phyloP scores from a whole-genome alignment of 2,113 vertebrate genomes.

The Syngnathus floridae region DNA sequence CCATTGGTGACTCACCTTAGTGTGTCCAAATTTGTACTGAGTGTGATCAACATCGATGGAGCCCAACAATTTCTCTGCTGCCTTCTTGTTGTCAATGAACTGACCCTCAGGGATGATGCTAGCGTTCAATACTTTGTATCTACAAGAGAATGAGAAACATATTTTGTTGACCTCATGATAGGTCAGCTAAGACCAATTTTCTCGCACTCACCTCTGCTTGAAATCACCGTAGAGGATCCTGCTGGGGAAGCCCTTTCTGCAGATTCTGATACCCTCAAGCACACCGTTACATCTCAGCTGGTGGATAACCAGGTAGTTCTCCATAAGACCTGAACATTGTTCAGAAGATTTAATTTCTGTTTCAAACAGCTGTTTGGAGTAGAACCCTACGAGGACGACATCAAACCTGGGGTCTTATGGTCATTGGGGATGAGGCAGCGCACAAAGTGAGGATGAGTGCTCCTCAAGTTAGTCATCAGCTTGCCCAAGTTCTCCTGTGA shows the following conservation, averaged over 20 bases:
- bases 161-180: not conserved
- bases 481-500: constrained; percentile 53
- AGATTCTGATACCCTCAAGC: constrained; percentile 61
- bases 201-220: constrained; percentile 69
- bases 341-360: not conserved
- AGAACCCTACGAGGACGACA: not conserved
- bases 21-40: constrained; percentile 86
- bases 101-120: constrained; percentile 79
- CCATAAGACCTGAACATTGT: constrained; percentile 45
- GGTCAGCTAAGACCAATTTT: not conserved
- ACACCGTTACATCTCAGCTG: constrained; percentile 62
- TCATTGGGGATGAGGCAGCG: constrained; percentile 57
- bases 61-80: constrained; percentile 79
- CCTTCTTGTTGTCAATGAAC: constrained; percentile 86
- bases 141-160: not conserved
- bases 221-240: constrained; percentile 62
- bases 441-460: constrained; percentile 57
- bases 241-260: constrained; percentile 62
- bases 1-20: constrained; percentile 61
- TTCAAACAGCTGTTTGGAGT: not conserved
- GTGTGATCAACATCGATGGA: constrained; percentile 83
- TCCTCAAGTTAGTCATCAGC: constrained; percentile 56
- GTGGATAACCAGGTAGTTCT: constrained; percentile 57
- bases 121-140: constrained; percentile 75
- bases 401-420: constrained; percentile 45